phyloP scores from a whole-genome alignment of 2,888 invertebrate species.

The Orgyia antiqua region DNA sequence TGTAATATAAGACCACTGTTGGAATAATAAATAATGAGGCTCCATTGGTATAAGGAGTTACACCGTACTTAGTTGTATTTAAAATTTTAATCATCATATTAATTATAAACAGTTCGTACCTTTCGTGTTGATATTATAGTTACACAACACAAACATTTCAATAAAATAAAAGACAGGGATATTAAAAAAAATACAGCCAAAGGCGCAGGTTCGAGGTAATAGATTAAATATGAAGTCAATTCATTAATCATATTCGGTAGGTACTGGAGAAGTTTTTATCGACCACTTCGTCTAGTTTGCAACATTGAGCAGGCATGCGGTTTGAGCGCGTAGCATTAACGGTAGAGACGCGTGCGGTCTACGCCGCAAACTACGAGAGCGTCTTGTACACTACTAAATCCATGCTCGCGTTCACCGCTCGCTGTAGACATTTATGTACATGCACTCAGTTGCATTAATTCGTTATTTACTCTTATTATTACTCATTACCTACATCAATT shows the following conservation, averaged over 20 bases:
- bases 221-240: slow-evolving; percentile 76
- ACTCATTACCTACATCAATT: slow-evolving; percentile 77
- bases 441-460: slow-evolving; percentile 70
- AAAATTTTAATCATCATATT: slow-evolving; percentile 68
- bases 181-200: slow-evolving; percentile 66
- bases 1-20: slow-evolving; percentile 74
- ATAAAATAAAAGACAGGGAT: slow-evolving; percentile 74
- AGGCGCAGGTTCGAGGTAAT: slow-evolving; percentile 75
- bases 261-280: slow-evolving; percentile 62
- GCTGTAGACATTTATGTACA: slow-evolving; percentile 40
- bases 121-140: slow-evolving; percentile 59
- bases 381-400: slow-evolving; percentile 31
- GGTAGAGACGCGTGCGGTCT: slow-evolving; percentile 30
- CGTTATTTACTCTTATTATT: slow-evolving; percentile 73
- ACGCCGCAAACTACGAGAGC: slow-evolving; percentile 24
- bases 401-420: slow-evolving; percentile 43
- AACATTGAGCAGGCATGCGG: slow-evolving; percentile 36
- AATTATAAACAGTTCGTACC: slow-evolving; percentile 45
- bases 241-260: slow-evolving; percentile 76
- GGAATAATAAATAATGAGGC: slow-evolving; percentile 54
- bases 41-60: slow-evolving; percentile 57
- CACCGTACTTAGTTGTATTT: slow-evolving; percentile 72
- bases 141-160: slow-evolving; percentile 65
- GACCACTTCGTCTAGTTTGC: slow-evolving; percentile 63
- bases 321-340: slow-evolving; percentile 22